Base-by-base conservation (phyloP, 2,888 invertebrate species). In the Andrena bucephala region DNA sequence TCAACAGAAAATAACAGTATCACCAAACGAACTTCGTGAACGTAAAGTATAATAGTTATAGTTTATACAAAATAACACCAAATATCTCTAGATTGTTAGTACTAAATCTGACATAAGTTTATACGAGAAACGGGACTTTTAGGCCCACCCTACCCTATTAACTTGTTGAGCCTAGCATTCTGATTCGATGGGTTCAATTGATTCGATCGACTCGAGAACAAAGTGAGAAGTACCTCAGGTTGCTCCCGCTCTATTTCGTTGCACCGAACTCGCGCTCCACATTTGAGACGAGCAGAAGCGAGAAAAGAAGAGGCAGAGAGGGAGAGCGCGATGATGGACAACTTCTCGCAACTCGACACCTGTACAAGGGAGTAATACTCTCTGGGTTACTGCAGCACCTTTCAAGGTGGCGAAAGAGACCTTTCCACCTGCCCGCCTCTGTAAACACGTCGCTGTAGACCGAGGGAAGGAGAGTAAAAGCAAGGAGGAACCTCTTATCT, bases 331-430 rank as follows among this genome's bases (percentile, higher is more conserved):
- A 50, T 50, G 52, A 76, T 62, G 29, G 48, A 20, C 77, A 57
- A 50, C 36, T 73, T 71, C 63, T 77, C 52, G 68, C 77, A 67
- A 60, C 73, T 69, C 71, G 77, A 77, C 80, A 77, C 83, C 80
- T 77, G 80, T 77, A 62, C 74, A 27, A 67, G 72, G 24, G 72
- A 72, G 68, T 69, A 63, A 68, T 67, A 62, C 31, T 68, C 73
- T 72, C 66, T 60, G 65, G 71, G 67, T 77, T 68, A 68, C 52
- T 6, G 77, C 77, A 29, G 66, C 68, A 52, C 69, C 76, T 86
- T 85, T 77, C 77, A 72, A 87, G 77, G 70, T 79, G 77, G 80
- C 75, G 54, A 68, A 67, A 68, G 71, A 69, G 54, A 81, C 77
- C 54, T 66, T 78, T 82, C 85, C 77, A 78, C 81, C 79, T 67